Conservation (phyloP, 2,113 vertebrate species). For the Onychostoma macrolepis region DNA sequence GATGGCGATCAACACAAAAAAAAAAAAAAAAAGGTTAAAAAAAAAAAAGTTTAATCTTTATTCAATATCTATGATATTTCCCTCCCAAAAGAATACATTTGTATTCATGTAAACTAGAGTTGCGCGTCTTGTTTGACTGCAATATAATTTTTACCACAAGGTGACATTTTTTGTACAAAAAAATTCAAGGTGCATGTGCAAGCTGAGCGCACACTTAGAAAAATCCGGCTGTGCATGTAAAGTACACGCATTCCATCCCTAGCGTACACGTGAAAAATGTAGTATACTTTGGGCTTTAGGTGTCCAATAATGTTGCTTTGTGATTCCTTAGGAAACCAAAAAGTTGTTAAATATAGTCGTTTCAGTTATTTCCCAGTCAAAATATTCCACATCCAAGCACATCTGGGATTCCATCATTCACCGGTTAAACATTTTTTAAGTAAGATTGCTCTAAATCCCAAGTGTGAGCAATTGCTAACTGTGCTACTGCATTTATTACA, state of each 20-base stretch:
- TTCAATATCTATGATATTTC: neutral
- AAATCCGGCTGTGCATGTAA: neutral
- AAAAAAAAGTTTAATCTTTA: neutral
- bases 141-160: too few relatives aligned
- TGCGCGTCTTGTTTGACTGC: neutral
- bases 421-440: neutral
- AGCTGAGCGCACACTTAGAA: neutral
- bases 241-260: neutral
- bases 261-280: neutral
- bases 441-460: neutral
- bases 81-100: neutral
- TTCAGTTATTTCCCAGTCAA: too few relatives aligned
- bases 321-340: neutral
- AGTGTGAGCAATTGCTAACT: neutral
- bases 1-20: neutral
- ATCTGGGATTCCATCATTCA: too few relatives aligned
- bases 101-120: neutral
- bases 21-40: too few relatives aligned
- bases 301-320: neutral
- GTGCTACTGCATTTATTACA: too few relatives aligned
- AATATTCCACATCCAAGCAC: too few relatives aligned
- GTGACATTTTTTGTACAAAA: too few relatives aligned
- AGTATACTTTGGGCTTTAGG: neutral
- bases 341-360: too few relatives aligned
- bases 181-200: neutral